These are phyloP conservation scores for Gavialis gangeticus DNA, from an alignment of 2,113 vertebrate genomes.

Conservation along the genomic window DNA sequence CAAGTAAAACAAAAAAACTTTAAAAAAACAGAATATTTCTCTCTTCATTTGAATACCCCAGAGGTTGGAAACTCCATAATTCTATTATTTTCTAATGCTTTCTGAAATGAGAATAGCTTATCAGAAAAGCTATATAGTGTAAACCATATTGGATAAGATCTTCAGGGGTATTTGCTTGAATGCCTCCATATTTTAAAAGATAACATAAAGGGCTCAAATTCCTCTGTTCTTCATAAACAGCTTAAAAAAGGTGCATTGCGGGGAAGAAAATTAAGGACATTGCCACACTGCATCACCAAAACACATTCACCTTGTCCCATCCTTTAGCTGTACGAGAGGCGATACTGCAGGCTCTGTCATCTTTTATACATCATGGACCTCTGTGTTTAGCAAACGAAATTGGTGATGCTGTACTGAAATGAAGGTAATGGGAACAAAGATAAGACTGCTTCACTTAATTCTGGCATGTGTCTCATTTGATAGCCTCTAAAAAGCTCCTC, in stretches of 20 bases:
- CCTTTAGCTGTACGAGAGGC: not conserved
- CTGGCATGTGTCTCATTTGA: not conserved
- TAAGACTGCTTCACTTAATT: constrained; percentile 42
- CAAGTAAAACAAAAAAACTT: not conserved
- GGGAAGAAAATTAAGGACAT: not conserved
- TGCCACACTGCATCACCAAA: not conserved
- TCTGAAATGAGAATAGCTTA: not conserved
- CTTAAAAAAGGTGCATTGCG: not conserved
- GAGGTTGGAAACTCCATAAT: not conserved
- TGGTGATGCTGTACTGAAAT: not conserved
- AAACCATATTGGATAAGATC: not conserved
- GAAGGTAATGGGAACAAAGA: not conserved
- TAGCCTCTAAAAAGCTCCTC: constrained; percentile 7
- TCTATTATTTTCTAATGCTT: not conserved
- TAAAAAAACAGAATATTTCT: not conserved
- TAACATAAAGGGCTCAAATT: not conserved
- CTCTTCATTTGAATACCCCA: not conserved
- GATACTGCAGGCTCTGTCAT: not conserved
- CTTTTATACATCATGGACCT: not conserved
- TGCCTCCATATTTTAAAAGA: not conserved
- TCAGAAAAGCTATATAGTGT: not conserved
- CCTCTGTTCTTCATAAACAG: not conserved
- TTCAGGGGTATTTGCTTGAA: not conserved
- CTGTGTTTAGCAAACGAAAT: not conserved
- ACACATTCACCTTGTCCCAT: not conserved